Base-by-base conservation (phyloP, 2,888 invertebrate genomes). In the Syrista parreyssii region DNA sequence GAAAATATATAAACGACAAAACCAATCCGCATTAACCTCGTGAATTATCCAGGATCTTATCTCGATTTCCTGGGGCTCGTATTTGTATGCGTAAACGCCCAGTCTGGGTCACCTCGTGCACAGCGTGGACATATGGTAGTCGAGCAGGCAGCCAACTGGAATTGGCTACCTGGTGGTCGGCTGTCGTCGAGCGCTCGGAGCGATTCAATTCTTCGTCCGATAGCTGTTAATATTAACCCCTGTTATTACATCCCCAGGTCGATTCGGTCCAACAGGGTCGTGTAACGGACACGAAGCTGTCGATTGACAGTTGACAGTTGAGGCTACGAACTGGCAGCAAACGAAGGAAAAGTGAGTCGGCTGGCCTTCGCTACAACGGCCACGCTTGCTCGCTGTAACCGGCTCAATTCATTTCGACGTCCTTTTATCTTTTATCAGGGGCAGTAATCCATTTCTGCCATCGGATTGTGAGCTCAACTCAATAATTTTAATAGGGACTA, bases 291-390 rank as follows among this genome's bases (percentile, higher is more conserved):
- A 3, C 55, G 23, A 55, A 23, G 23, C 23, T 55, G 55, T 2
- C 55, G 2, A 23, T 55, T 55, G 55, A 6, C 55, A 55, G 55
- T 55, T 55, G 55, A 15, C 55, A 34, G 34, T 34, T 34, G 30
- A 73, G 23, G 74, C 74, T 68, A 68, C 68, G 80, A 83, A 87
- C 84, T 83, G 85, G 85, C 85, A 86, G 86, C 83, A 79, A 84
- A 83, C 78, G 82, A 81, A 84, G 85, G 86, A 86, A 88, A 88
- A 88, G 87, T 87, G 83, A 87, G 84, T 86, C 83, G 84, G 86
- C 80, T 87, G 89, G 86, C 89, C 89, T 89, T 89, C 89, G 85
- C 84, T 86, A 87, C 85, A 23, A 9, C 23, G 55, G 23, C 55
- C 55, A 87, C 81, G 71, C 32, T 33, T 71, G 71, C 33, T 3